phyloP scores from a whole-genome alignment of 2,888 invertebrate genomes.

The Euclidia mi region DNA sequence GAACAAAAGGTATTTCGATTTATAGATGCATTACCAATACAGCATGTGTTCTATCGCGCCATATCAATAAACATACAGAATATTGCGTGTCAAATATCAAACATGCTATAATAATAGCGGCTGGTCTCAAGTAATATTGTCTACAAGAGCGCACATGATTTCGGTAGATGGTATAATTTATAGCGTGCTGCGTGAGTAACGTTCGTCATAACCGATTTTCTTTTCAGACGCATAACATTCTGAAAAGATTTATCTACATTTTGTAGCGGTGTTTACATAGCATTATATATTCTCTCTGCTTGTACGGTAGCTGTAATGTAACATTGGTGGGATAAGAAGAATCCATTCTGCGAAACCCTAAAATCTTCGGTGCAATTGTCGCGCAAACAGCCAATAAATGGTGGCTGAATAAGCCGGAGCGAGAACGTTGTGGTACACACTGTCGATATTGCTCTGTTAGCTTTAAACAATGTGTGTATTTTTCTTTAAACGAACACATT shows the following conservation, averaged over 20 bases:
- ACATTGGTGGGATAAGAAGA: constrained; percentile 71
- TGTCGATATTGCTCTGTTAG: constrained; percentile 64
- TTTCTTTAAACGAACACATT: constrained; percentile 41
- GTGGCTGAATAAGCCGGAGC: constrained; percentile 68
- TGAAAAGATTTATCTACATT: constrained; percentile 65
- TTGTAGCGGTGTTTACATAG: constrained; percentile 67
- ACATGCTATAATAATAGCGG: constrained; percentile 11
- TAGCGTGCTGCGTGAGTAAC: constrained; percentile 37
- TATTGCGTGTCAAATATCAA: constrained; percentile 9
- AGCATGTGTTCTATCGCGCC: neutral
- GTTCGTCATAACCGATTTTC: constrained; percentile 52
- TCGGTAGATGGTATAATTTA: constrained; percentile 38
- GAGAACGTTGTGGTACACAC: constrained; percentile 63
- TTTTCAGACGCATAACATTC: constrained; percentile 57
- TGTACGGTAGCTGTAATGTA: constrained; percentile 58
- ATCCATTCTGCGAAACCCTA: constrained; percentile 74
- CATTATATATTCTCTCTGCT: constrained; percentile 68
- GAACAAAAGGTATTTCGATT: neutral
- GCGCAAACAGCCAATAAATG: constrained; percentile 74
- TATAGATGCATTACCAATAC: constrained; percentile 1
- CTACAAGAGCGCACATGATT: constrained; percentile 31
- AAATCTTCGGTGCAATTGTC: constrained; percentile 75
- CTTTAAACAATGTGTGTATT: constrained; percentile 50
- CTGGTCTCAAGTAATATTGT: constrained; percentile 22
- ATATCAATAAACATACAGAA: constrained; percentile 3